Percentiles rank a stretch among this genome's conserved stretches.
phyloP scores from a whole-genome alignment of 2,113 vertebrate genomes.

The Actenoides lindsayi region DNA sequence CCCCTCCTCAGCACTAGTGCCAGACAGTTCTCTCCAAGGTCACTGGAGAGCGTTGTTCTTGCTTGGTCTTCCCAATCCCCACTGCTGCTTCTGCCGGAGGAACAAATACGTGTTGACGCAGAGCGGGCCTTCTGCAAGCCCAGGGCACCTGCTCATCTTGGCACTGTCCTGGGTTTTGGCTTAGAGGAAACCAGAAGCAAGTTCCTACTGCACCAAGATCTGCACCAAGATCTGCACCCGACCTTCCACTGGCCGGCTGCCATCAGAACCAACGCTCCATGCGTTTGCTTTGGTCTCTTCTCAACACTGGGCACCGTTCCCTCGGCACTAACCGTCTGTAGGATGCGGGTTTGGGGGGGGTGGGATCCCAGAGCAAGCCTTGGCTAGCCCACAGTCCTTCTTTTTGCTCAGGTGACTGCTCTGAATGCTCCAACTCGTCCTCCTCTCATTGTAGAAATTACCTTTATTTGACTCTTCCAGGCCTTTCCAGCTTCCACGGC shows the following conservation, averaged over 20 bases:
- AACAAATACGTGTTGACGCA: neutral
- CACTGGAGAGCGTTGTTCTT: neutral
- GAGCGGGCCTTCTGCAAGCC: neutral
- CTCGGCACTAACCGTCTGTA: neutral
- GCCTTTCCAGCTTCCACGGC: neutral
- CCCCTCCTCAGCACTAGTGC: accelerated
- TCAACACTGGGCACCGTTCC: neutral
- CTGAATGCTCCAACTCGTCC: accelerated
- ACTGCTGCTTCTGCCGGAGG: neutral
- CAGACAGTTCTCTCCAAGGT: neutral
- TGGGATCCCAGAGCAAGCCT: neutral
- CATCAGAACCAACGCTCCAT: neutral
- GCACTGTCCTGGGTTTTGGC: neutral
- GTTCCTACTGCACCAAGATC: neutral
- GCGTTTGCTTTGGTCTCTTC: neutral
- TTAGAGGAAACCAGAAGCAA: neutral
- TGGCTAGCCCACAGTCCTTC: neutral
- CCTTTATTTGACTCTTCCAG: neutral
- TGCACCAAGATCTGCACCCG: too few species aligned
- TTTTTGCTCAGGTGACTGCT: neutral
- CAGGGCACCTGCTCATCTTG: neutral
- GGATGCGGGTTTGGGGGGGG: neutral
- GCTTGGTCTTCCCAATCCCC: neutral
- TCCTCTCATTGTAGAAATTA: neutral
- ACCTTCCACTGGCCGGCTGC: neutral